phyloP scores from a whole-genome alignment of 2,113 vertebrate species.

The Ginglymostoma cirratum region DNA sequence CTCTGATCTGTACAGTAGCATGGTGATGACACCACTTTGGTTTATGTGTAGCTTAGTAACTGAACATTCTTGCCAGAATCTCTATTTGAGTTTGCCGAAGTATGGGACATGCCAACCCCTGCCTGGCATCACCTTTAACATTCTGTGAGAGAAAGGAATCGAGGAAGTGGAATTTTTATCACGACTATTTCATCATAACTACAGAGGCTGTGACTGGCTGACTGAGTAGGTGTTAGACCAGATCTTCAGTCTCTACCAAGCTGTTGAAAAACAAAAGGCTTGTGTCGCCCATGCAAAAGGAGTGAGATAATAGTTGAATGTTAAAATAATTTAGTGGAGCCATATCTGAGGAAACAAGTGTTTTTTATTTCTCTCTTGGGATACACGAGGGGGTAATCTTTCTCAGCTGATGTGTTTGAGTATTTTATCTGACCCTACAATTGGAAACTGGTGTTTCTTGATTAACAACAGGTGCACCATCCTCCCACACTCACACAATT shows the following conservation, averaged over 20 bases:
- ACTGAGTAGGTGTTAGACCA: neutral
- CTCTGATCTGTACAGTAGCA: neutral
- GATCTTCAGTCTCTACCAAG: neutral
- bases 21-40: neutral
- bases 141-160: neutral
- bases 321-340: neutral
- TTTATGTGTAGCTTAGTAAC: neutral
- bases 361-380: neutral
- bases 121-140: neutral
- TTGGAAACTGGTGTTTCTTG: neutral
- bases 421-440: neutral
- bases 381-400: neutral
- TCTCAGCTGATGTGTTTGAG: neutral
- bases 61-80: neutral
- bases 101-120: neutral
- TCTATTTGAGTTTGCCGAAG: neutral
- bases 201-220: neutral
- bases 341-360: neutral
- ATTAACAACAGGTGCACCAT: constrained; percentile 12
- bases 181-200: neutral
- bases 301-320: neutral
- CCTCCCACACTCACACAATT: neutral
- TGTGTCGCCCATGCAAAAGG: neutral
- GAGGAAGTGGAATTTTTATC: neutral
- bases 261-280: neutral